Evolutionary conservation across 2,113 vertebrate species (phyloP).

Genomic region (Pionites leucogaster): DNA sequence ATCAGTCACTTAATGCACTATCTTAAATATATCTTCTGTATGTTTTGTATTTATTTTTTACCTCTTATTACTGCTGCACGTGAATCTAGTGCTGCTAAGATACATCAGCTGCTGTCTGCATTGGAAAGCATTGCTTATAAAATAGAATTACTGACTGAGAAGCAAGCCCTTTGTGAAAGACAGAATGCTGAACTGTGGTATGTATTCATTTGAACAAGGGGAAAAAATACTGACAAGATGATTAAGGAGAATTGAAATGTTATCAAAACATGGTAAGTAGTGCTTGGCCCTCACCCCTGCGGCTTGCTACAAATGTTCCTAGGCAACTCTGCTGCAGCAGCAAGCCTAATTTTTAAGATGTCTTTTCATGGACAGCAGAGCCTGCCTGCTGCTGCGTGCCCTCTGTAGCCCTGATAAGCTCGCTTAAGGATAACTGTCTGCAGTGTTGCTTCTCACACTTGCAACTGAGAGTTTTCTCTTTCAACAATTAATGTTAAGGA

Average conservation of each 20-base stretch:
- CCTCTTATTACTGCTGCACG: conserved; percentile 71
- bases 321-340: background rate
- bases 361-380: background rate
- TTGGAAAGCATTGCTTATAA: conserved; percentile 8
- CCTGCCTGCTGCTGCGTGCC: background rate
- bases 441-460: background rate
- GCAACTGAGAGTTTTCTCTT: background rate
- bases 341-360: background rate
- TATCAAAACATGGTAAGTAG: background rate
- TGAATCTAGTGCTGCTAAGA: conserved; percentile 54
- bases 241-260: background rate
- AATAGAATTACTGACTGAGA: conserved; percentile 22
- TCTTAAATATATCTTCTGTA: background rate
- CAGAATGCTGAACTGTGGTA: conserved; percentile 67
- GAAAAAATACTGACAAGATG: background rate
- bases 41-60: background rate
- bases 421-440: background rate
- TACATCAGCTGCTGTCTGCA: conserved; percentile 62
- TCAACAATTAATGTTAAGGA: background rate
- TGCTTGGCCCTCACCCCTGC: background rate
- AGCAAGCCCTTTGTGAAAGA: conserved; percentile 36
- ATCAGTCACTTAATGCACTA: background rate
- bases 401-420: background rate
- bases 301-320: background rate
- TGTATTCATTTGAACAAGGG: background rate